Base-by-base conservation (phyloP, 2,888 invertebrate species). In the Anaspis maculata region DNA sequence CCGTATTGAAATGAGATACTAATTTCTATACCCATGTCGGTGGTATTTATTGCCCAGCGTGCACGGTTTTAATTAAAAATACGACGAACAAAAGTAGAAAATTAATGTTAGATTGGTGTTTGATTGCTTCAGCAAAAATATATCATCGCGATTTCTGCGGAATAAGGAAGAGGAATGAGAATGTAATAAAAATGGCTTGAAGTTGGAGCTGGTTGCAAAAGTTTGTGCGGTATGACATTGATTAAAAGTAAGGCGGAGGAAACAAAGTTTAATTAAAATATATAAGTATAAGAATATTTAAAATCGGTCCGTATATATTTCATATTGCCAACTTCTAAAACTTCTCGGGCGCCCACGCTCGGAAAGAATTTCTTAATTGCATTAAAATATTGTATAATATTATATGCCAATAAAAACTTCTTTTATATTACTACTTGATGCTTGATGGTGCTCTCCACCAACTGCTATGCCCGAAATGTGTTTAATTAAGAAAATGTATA, bases 331-430 rank as follows among this genome's bases (percentile, higher is more conserved):
- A 48, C 42, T 50, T 51, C 41, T 34, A 41, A 44, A 50, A 52
- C 46, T 47, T 48, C 30, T 32, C 35, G 33, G 35, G 26, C 19
- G 24, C 25, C 24, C 15, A 34, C 31, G 28, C 32, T 37, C 30
- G 45, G 42, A 49, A 54, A 49, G 52, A 53, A 51, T 53, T 51
- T 54, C 53, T 53, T 54, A 53, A 54, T 54, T 54, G 54, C 52
- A 54, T 54, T 54, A 53, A 53, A 52, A 53, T 53, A 54, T 54
- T 51, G 47, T 54, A 51, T 52, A n/a, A n/a, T n/a, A n/a, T n/a
- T n/a, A n/a, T n/a, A n/a, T 52, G 49, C 48, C 52, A 49, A 47
- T 43, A 49, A 52, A 47, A 49, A 50, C 39, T 40, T 46, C 39
- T 37, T 44, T 44, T 42, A 40, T 48, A 6, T 5, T 9, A 5